A percentile compares a stretch with the other conserved stretches of the same genome.
Evolutionary conservation across 2,113 vertebrate species (phyloP).

Genomic region (Pristiophorus japonicus): DNA sequence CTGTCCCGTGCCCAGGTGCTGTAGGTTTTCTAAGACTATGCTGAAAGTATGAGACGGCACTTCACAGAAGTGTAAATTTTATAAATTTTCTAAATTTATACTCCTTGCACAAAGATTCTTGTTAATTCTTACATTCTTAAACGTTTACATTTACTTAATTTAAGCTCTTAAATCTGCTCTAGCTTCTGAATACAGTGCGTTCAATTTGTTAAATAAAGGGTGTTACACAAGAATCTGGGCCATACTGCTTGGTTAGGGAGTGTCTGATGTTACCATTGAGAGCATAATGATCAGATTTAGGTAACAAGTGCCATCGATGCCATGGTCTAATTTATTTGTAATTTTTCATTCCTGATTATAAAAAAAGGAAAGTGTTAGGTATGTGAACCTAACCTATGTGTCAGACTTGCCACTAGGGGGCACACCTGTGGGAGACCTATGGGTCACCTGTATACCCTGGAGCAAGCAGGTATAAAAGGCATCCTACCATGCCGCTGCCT

Average conservation of each 20-base stretch:
- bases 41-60: background rate
- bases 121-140: too few species aligned
- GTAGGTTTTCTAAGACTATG: background rate
- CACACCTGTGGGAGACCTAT: too few species aligned
- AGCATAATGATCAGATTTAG: background rate
- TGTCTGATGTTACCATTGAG: background rate
- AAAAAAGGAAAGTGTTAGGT: too few species aligned
- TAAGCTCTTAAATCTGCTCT: background rate
- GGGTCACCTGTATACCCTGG: too few species aligned
- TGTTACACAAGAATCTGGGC: background rate
- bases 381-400: too few species aligned
- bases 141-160: too few species aligned
- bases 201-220: background rate
- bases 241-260: background rate
- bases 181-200: background rate
- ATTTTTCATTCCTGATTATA: background rate
- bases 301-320: background rate
- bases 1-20: slow-evolving; percentile 87
- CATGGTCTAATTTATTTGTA: background rate
- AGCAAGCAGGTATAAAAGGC: too few species aligned
- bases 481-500: too few species aligned
- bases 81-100: background rate
- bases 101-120: background rate
- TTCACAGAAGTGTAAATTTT: background rate
- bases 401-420: too few species aligned